phyloP scores from a whole-genome alignment of 2,113 vertebrate genomes.

The Penelope pileata region DNA sequence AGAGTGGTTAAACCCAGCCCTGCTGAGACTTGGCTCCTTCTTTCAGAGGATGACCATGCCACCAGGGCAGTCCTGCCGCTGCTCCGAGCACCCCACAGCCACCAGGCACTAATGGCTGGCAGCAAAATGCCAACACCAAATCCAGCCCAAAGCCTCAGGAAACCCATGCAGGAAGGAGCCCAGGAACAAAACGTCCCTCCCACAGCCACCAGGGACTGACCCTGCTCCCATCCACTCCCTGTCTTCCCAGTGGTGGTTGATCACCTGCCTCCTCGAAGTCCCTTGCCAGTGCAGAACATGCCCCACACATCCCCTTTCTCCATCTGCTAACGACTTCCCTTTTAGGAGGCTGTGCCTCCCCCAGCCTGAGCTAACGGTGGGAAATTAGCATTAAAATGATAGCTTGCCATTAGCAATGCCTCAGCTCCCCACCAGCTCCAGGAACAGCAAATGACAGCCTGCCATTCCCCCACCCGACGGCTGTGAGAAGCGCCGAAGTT shows the following conservation, averaged over 20 bases:
- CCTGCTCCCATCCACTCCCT: not conserved
- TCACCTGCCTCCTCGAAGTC: not conserved
- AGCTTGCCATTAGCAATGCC: slow-evolving; percentile 59
- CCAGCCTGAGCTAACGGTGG: slow-evolving; percentile 1
- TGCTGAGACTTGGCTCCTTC: not conserved
- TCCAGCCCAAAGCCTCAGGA: not conserved
- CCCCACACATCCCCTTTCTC: not conserved
- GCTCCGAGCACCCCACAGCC: not conserved
- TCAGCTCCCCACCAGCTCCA: slow-evolving; percentile 57
- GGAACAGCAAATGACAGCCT: slow-evolving; percentile 67
- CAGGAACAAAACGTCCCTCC: not conserved
- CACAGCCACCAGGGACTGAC: not conserved
- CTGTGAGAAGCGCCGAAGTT: not conserved
- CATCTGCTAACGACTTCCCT: slow-evolving; percentile 38
- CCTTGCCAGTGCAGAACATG: not conserved
- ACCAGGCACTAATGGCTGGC: not conserved
- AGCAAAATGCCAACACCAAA: not conserved
- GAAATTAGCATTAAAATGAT: slow-evolving; percentile 74
- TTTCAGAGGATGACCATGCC: not conserved
- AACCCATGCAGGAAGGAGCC: not conserved
- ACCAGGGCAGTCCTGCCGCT: not conserved
- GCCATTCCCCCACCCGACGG: slow-evolving; percentile 48
- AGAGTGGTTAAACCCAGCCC: not conserved
- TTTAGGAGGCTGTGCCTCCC: not conserved
- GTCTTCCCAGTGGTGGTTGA: not conserved